Conservation (phyloP, 2,797 vertebrate species). For the Sebastes jordani region DNA sequence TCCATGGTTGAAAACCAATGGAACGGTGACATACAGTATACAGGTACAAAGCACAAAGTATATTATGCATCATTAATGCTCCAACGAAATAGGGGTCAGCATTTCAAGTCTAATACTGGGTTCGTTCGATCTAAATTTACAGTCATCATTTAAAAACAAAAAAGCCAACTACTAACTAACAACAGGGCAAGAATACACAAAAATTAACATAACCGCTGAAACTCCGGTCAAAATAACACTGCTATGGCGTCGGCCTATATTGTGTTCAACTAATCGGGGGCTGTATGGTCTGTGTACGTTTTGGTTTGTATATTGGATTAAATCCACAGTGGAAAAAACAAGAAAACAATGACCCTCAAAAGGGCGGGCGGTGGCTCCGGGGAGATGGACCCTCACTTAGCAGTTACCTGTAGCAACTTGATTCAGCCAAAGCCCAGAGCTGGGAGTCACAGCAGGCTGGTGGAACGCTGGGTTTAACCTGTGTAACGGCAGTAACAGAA, state of each 20-base stretch:
- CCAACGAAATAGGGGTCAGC: background rate
- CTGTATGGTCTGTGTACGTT: background rate
- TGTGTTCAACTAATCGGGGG: background rate
- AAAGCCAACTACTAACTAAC: background rate
- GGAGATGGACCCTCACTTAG: background rate
- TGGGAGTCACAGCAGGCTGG: background rate
- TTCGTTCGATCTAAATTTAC: rapidly evolving
- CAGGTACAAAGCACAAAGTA: too few relatives aligned
- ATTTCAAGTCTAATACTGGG: background rate
- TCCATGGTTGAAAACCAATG: background rate
- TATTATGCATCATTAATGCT: background rate
- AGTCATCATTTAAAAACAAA: background rate
- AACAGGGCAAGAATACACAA: too few relatives aligned
- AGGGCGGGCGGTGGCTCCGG: too few relatives aligned
- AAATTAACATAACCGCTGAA: background rate
- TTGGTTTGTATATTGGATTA: background rate
- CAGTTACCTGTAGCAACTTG: background rate
- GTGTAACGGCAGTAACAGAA: too few relatives aligned
- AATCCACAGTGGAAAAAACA: background rate
- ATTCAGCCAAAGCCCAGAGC: too few relatives aligned
- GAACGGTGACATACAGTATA: background rate
- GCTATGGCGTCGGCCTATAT: background rate
- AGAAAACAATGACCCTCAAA: background rate
- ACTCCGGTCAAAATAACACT: background rate
- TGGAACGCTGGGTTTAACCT: background rate